Evolutionary conservation across 2,888 invertebrate species (phyloP).

Genomic region (Lissocephala sabroskyi): DNA sequence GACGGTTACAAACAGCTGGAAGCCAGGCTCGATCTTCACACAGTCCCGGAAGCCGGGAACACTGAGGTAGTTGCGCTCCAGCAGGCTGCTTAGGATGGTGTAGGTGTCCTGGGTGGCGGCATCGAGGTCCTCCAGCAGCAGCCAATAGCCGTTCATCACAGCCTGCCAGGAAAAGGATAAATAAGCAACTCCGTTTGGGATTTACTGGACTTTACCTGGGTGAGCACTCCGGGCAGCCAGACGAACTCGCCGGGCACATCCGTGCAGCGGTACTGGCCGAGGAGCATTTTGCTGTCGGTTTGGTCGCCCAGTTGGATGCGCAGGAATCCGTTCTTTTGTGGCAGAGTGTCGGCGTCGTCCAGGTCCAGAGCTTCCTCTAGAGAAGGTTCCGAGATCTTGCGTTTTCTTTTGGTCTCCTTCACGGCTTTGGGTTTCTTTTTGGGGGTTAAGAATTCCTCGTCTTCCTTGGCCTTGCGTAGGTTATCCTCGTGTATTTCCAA

Average conservation of each 20-base stretch:
- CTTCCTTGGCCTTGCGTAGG: conserved; percentile 16
- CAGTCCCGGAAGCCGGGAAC: conserved; percentile 92
- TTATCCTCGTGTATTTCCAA: conserved; percentile 25
- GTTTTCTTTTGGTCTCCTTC: conserved; percentile 30
- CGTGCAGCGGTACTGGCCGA: conserved; percentile 88
- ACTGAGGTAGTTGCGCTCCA: conserved; percentile 86
- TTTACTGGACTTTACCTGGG: conserved; percentile 75
- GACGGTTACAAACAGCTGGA: conserved; percentile 94
- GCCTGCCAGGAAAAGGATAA: conserved; percentile 73
- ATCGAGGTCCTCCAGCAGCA: conserved; percentile 96
- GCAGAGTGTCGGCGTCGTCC: conserved; percentile 21
- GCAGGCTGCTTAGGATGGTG: conserved; percentile 86
- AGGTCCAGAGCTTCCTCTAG: conserved; percentile 33
- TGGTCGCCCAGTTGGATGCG: conserved; percentile 97
- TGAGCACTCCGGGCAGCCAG: conserved; percentile 96
- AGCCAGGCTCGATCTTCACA: conserved; percentile 85
- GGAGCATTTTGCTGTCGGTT: conserved; percentile 94
- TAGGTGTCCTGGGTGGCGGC: conserved; percentile 94
- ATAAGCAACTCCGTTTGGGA: not conserved
- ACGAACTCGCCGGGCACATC: conserved; percentile 98
- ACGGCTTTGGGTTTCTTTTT: conserved; percentile 28
- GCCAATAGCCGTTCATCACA: conserved; percentile 89
- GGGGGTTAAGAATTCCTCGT: conserved; percentile 32
- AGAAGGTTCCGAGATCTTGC: conserved; percentile 31
- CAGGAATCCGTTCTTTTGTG: conserved; percentile 75